Percentiles rank a stretch among this genome's conserved stretches.
Conservation (phyloP, 1,140 invertebrate species). For the Brachionus angularis region DNA sequence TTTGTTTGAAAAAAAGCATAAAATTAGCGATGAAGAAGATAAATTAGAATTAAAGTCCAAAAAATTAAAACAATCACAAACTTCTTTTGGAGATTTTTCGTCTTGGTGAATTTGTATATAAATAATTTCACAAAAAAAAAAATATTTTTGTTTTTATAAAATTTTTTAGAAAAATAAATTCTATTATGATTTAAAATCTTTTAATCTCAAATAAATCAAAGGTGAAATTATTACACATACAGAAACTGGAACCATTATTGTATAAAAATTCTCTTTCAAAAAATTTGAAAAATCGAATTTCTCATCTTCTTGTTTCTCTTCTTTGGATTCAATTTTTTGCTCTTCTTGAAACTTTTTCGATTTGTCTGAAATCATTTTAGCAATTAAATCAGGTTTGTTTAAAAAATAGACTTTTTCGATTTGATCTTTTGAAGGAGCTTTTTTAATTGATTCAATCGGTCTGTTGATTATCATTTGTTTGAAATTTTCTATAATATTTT, state of each 20-base stretch:
- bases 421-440: not conserved
- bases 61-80: slow-evolving; percentile 12
- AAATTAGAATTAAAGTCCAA: slow-evolving; percentile 17
- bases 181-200: not conserved
- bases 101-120: slow-evolving; percentile 38
- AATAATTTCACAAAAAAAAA: not conserved
- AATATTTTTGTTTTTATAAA: not conserved
- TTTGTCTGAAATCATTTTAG: not conserved
- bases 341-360: not conserved
- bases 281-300: slow-evolving; percentile 1
- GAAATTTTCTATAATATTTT: slow-evolving; percentile 11
- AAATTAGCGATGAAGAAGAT: slow-evolving; percentile 5
- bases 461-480: not conserved
- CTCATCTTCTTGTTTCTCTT: not conserved
- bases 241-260: not conserved
- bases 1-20: slow-evolving; percentile 39
- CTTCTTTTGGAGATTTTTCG: slow-evolving; percentile 32
- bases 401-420: slow-evolving; percentile 21
- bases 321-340: not conserved
- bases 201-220: not conserved
- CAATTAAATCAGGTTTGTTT: too few species aligned
- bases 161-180: not conserved
- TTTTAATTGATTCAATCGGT: slow-evolving; percentile 10
- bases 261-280: not conserved
- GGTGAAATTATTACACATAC: not conserved